Base-by-base conservation (phyloP, 2,113 vertebrate species). In the Osmerus eperlanus region DNA sequence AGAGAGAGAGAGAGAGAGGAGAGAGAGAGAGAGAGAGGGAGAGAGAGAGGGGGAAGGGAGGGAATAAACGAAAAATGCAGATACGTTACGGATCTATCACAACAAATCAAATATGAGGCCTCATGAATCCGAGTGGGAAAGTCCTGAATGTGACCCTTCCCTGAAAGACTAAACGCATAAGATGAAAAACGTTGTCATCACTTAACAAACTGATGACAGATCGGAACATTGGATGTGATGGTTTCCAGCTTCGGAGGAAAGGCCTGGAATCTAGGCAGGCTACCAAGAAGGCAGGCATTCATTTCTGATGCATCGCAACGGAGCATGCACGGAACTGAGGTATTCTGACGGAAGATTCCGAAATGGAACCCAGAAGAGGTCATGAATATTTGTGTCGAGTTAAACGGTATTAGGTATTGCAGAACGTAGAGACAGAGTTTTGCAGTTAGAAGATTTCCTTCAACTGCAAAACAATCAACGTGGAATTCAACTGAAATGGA, bases 241-340 rank as follows among this genome's bases (percentile, higher is more conserved):
- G 82, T 81, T 85, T 86, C 78, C 86, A 90, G 87, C 66, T 83
- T 78, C 79, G 80, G 70, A 85, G 84, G 82, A 89, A 83, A 85
- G 84, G 83, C 79, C 87, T 86, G 84, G 88, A 91, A 89, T 88
- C 67, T 85, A 81, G 87, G 87, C 87, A 72, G 67, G 2, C 32
- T 76, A 85, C 83, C 84, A 87, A 77, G 71, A 75, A 74, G 80
- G 73, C 68, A 68, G 66, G 81, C 64, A 55, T 74, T n/a, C 71
- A 78, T 23, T 53, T 0, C 8, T 76, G 77, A 82, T 72, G 84
- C 78, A 86, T 73, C n/a, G 32, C 71, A 56, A 58, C n/a, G 67
- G 64, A 71, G 62, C 53, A 68, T 52, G 62, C 29, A 66, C 55
- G 73, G 65, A 61, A 70, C 52, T 56, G 67, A 69, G 58, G 78